Base-by-base conservation (phyloP, 2,888 invertebrate species). In the Catocala fraxini region DNA sequence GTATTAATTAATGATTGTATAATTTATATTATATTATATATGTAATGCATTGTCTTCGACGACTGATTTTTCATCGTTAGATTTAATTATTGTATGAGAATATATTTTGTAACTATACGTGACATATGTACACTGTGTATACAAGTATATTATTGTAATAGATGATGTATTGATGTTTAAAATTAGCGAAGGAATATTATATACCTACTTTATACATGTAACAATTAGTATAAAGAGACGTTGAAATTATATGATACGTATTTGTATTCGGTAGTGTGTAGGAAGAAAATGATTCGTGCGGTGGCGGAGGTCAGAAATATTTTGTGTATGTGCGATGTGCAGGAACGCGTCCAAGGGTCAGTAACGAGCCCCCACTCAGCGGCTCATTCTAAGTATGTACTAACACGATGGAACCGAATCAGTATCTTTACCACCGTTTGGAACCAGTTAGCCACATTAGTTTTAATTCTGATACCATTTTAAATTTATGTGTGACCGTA, bases 41-140 rank as follows among this genome's bases (percentile, higher is more conserved):
- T 68, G 55, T 57, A 73, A 71, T 75, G 78, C 78, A 83, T 86
- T 87, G 87, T 90, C 89, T 89, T 86, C 85, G 82, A 88, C 85
- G 92, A 93, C 93, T 93, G 93, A 93, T 92, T 92, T 77, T 92
- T 93, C 88, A 89, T 89, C 77, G 82, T 86, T 89, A 92, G 88
- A 83, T 85, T 85, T 73, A 71, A 71, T 76, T 75, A 80, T 78
- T 82, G 81, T 84, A 83, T 77, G 77, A 78, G 52, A 69, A 79
- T 81, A 88, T 84, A 85, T 88, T 87, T 90, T 89, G 83, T 87
- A 88, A 87, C 75, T 86, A 79, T 87, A 87, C 79, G 83, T 87
- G 84, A 81, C 83, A 52, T 15, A 67, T 77, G 71, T 71, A 68
- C 77, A 77, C 73, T 76, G 73, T 81, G 80, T 91, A 90, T 89